A percentile compares a stretch with the other conserved stretches of the same genome.
These are phyloP conservation scores for Acrocephalus arundinaceus DNA, from an alignment of 2,113 vertebrate genomes.

Conservation along the genomic window DNA sequence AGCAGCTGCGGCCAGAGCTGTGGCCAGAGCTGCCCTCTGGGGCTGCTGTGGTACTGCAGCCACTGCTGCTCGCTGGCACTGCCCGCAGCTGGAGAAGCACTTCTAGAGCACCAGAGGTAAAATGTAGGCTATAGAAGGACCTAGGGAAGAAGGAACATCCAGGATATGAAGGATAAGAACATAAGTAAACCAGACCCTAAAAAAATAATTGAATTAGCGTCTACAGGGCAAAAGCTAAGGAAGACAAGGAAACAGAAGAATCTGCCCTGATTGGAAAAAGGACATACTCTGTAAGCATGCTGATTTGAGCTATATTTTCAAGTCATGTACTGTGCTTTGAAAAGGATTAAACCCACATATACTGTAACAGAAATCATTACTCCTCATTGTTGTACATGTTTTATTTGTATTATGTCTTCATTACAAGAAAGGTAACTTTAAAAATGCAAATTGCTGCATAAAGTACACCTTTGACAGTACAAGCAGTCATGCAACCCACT, in stretches of 20 bases:
- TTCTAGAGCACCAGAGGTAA: neutral
- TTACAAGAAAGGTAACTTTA: conserved; percentile 70
- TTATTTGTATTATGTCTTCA: conserved; percentile 73
- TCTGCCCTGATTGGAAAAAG: neutral
- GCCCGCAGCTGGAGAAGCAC: neutral
- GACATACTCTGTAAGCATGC: conserved; percentile 33
- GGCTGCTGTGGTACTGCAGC: neutral
- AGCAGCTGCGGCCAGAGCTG: neutral
- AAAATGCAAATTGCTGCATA: conserved; percentile 73
- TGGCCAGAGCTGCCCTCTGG: neutral
- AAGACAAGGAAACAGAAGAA: neutral
- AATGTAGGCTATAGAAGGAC: conserved; percentile 7
- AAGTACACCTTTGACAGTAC: conserved; percentile 62
- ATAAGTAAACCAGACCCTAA: neutral
- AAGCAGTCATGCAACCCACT: conserved; percentile 72
- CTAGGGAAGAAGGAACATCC: conserved; percentile 9
- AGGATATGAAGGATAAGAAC: conserved; percentile 11
- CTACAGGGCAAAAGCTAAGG: conserved; percentile 6
- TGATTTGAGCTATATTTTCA: conserved; percentile 19
- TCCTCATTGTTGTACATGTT: conserved; percentile 67
- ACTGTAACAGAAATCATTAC: conserved; percentile 52
- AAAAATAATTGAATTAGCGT: neutral
- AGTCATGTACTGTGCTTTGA: conserved; percentile 44
- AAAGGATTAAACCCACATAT: conserved; percentile 68
- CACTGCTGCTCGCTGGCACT: neutral